Evolutionary conservation across 2,113 vertebrate species (phyloP).

Genomic region (Salvelinus sp.): DNA sequence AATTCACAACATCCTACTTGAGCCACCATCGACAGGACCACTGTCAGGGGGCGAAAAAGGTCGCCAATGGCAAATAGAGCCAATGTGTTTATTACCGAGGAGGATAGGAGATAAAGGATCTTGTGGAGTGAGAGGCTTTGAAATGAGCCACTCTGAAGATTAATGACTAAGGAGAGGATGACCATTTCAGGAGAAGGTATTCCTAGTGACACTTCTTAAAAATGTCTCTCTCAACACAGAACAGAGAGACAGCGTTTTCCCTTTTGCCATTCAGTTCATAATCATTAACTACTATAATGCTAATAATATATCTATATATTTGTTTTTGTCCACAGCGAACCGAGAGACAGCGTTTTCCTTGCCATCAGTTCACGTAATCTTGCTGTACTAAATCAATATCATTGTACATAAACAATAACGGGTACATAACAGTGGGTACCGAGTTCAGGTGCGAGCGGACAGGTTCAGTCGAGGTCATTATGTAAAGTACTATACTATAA

Average conservation of each 20-base stretch:
- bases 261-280: conserved; percentile 95
- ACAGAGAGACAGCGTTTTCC: conserved; percentile 94
- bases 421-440: no score
- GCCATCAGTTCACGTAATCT: conserved; percentile 92
- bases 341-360: conserved; percentile 93
- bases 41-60: conserved; percentile 11
- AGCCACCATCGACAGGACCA: no score
- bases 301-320: neutral
- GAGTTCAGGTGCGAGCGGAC: no score
- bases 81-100: no score
- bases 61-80: no score
- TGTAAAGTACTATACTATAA: neutral
- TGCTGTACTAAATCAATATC: no score
- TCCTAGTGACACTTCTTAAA: no score
- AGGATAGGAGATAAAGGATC: no score
- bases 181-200: conserved; percentile 35
- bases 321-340: conserved; percentile 78
- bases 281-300: conserved; percentile 35
- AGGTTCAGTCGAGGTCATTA: no score
- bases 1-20: conserved; percentile 25
- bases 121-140: no score
- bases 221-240: conserved; percentile 63
- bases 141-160: conserved; percentile 26
- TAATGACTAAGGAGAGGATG: conserved; percentile 23
- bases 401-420: no score